These are phyloP conservation scores for Achlya flavicornis DNA, from an alignment of 2,888 invertebrate species.

Conservation along the genomic window DNA sequence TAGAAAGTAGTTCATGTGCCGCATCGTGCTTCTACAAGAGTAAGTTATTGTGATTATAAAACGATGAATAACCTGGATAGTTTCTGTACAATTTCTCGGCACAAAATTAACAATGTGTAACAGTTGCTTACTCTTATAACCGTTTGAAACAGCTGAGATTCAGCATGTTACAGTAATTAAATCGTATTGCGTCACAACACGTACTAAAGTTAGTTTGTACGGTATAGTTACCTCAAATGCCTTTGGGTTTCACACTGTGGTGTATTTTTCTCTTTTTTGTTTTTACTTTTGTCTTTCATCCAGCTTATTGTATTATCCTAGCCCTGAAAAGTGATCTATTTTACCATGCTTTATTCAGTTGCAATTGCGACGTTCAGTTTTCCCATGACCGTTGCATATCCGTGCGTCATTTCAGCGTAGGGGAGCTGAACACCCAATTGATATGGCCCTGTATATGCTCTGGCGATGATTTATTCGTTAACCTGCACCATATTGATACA, in stretches of 20 bases:
- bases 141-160: slow-evolving; percentile 45
- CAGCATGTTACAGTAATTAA: slow-evolving; percentile 40
- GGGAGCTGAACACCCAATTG: slow-evolving; percentile 63
- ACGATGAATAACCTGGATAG: slow-evolving; percentile 9
- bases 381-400: slow-evolving; percentile 37
- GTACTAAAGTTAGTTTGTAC: slow-evolving; percentile 5
- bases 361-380: slow-evolving; percentile 39
- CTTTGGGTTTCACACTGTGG: too few species aligned
- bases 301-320: not conserved
- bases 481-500: slow-evolving; percentile 70
- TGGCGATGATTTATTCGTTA: slow-evolving; percentile 77
- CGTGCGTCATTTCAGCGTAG: slow-evolving; percentile 43
- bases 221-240: too few species aligned
- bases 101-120: slow-evolving; percentile 10
- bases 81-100: slow-evolving; percentile 10
- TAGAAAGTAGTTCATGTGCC: slow-evolving; percentile 31
- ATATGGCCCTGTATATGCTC: slow-evolving; percentile 72
- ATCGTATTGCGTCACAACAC: slow-evolving; percentile 7
- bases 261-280: too few species aligned
- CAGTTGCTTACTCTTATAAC: slow-evolving; percentile 31
- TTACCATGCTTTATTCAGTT: slow-evolving; percentile 20
- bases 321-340: not conserved
- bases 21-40: slow-evolving; percentile 19
- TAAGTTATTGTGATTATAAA: not conserved
- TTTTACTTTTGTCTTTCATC: not conserved